Conservation (phyloP, 1,140 invertebrate species). For the Drosophila mauritiana region DNA sequence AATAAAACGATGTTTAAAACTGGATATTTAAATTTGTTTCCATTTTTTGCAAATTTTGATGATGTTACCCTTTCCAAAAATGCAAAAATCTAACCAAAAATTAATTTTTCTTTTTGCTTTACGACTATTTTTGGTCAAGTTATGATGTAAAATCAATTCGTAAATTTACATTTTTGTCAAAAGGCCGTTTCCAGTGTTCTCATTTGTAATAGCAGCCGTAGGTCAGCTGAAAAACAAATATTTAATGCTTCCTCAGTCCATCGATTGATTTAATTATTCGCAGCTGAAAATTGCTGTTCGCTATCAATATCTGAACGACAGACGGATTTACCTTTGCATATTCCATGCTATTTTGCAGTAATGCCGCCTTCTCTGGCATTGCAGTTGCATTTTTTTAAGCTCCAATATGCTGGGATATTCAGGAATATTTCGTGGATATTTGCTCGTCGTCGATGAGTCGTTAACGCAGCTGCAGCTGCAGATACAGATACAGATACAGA, state of each 20-base stretch:
- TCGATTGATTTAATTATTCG: not conserved
- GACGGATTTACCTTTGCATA: not conserved
- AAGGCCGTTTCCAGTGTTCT: too few relatives aligned
- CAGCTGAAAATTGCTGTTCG: not conserved
- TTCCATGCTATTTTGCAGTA: not conserved
- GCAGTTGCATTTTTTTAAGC: not conserved
- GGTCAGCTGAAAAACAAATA: not conserved
- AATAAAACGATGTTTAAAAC: too few relatives aligned
- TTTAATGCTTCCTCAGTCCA: not conserved
- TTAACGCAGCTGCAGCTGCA: slow-evolving; percentile 8
- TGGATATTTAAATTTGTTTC: too few relatives aligned
- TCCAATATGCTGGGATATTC: not conserved
- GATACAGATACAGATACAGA: not conserved
- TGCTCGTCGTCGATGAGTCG: slow-evolving; percentile 16
- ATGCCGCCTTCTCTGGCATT: not conserved
- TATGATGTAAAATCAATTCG: too few relatives aligned
- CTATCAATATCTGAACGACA: not conserved
- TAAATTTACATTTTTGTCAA: too few relatives aligned
- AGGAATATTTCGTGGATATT: slow-evolving; percentile 21
- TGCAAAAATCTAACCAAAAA: too few relatives aligned
- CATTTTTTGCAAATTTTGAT: too few relatives aligned
- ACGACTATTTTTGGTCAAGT: too few relatives aligned
- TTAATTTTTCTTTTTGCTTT: too few relatives aligned
- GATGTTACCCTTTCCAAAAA: too few relatives aligned
- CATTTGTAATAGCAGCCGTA: not conserved